Conservation (phyloP, 2,113 vertebrate species). For the Polypterus senegalus region DNA sequence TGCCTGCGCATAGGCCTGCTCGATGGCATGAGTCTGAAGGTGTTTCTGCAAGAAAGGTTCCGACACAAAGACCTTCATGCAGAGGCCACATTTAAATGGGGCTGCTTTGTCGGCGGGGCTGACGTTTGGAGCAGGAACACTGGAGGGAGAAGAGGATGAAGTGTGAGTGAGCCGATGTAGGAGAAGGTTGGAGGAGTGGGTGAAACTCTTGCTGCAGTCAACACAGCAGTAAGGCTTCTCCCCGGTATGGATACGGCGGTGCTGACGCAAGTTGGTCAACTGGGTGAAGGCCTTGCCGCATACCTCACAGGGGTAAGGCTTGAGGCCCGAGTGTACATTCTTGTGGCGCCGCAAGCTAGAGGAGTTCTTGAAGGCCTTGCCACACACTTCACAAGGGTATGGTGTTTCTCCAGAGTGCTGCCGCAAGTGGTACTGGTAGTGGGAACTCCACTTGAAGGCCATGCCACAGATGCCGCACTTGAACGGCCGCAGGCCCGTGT, state of each 20-base stretch:
- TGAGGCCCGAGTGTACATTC: slow-evolving; percentile 75
- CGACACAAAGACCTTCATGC: slow-evolving; percentile 29
- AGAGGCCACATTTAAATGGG: slow-evolving; percentile 13
- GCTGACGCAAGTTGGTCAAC: slow-evolving; percentile 78
- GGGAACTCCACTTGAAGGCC: slow-evolving; percentile 87
- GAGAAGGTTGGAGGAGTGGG: slow-evolving; percentile 69
- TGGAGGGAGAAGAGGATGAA: slow-evolving; percentile 13
- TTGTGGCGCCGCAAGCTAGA: slow-evolving; percentile 79
- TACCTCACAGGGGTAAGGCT: slow-evolving; percentile 65
- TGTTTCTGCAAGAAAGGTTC: slow-evolving; percentile 31
- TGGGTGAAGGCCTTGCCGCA: slow-evolving; percentile 80
- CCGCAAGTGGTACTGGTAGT: slow-evolving; percentile 88
- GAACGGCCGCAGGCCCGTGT: slow-evolving; percentile 48
- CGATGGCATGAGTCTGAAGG: slow-evolving; percentile 18
- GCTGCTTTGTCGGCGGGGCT: slow-evolving; percentile 13
- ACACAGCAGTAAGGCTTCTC: slow-evolving; percentile 44
- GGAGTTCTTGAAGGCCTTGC: slow-evolving; percentile 86
- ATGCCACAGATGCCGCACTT: slow-evolving; percentile 48
- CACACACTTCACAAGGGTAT: slow-evolving; percentile 70
- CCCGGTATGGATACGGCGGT: slow-evolving; percentile 77
- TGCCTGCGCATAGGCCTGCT: slow-evolving; percentile 47
- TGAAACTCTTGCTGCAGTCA: slow-evolving; percentile 63
- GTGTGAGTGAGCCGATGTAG: background rate
- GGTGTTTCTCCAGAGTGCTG: slow-evolving; percentile 85
- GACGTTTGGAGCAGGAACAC: background rate